Evolutionary conservation across 2,113 vertebrate species (phyloP), one percentile per base, ranked within the genome.

Genomic region (Rissa tridactyla): DNA sequence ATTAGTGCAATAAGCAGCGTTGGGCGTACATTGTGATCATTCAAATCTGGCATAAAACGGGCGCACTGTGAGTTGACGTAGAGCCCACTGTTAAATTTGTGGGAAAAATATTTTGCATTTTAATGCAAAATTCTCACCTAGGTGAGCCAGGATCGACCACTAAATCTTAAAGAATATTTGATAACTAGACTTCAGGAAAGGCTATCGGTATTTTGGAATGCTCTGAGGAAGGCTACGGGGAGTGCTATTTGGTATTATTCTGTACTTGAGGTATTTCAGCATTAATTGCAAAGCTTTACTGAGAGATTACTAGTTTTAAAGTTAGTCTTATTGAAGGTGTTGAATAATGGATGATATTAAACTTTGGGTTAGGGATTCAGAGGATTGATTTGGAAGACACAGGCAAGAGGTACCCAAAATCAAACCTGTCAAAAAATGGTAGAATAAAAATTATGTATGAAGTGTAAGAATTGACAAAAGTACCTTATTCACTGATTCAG

Each of bases 331-430:
- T 27, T 1, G 11, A 47, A 88, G 68, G 71, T 86, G 71, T 78
- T 97, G 95, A 96, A 96, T 96, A 96, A 96, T 95, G 95, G 88
- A 97, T 96, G 64, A 92, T 52, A 66, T 78, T 75, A 75, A 83
- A 81, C 71, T 84, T 68, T 49, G 60, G 72, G 76, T 75, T 55
- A 68, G 51, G 72, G 69, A 92, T 88, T 86, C 88, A 52, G 76
- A 46, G 52, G n/a, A 88, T 73, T 94, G 76, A 90, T 77, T 90
- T 40, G 72, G 60, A 86, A 86, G 85, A 62, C 18, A 55, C 0
- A 66, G 60, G 71, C 66, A 66, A 77, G 44, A 70, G 51, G 75
- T 42, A 69, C 29, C 55, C 51, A 11, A 83, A 83, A 70, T 49
- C 55, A 70, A 90, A 73, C 27, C 54, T 46, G 49, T 58, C 66